These are phyloP conservation scores for Anas platyrhynchos DNA, from an alignment of 2,113 vertebrate genomes.

Conservation along the genomic window DNA sequence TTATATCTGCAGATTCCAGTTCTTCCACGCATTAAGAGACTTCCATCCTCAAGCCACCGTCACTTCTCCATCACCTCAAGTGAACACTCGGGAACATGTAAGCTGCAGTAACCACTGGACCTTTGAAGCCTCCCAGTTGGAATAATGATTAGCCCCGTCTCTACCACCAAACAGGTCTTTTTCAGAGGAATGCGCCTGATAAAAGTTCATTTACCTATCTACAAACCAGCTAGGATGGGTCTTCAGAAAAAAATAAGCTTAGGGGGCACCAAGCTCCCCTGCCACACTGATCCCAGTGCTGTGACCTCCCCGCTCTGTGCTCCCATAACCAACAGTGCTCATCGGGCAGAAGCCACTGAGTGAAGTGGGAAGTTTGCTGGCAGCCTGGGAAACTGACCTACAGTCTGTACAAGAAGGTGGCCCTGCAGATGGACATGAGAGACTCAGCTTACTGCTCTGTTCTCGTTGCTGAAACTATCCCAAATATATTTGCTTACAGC, in stretches of 20 bases:
- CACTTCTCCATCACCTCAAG: background rate
- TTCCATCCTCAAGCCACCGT: background rate
- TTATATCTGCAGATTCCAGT: background rate
- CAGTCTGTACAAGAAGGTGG: background rate
- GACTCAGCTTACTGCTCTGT: background rate
- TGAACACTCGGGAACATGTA: background rate
- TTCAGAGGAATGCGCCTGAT: background rate
- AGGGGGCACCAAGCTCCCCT: background rate
- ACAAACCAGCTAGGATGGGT: background rate
- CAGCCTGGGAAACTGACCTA: background rate
- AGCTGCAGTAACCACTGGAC: background rate
- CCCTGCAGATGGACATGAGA: background rate
- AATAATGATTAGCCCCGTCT: background rate
- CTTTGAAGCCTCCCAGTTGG: background rate
- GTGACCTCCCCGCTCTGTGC: background rate
- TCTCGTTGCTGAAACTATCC: background rate
- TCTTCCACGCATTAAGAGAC: background rate
- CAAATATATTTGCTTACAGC: background rate
- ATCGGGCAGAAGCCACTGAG: background rate
- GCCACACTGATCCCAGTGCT: background rate
- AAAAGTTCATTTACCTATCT: background rate
- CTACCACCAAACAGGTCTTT: background rate
- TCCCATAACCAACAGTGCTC: background rate
- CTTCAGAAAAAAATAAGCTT: background rate
- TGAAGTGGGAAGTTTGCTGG: background rate